Evolutionary conservation across 2,888 invertebrate species (phyloP), one percentile per base, ranked within the genome.

Genomic region (Melipona beecheii): DNA sequence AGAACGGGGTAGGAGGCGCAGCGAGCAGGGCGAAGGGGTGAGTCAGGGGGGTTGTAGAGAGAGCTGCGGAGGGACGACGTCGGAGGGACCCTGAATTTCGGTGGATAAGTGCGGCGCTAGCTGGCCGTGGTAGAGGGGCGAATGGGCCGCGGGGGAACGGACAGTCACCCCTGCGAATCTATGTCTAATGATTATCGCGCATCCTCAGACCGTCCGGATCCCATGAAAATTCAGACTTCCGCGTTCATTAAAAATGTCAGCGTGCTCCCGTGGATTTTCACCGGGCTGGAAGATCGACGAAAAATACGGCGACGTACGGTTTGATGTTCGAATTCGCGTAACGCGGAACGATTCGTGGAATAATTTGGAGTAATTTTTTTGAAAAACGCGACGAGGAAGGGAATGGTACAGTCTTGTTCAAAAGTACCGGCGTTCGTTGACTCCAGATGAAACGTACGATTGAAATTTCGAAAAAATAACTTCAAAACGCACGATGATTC

Each of bases 161-260:
- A 87, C 88, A 90, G 92, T 92, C 93, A 92, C 91, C 92, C 93
- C 90, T 90, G 88, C 87, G 87, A 85, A 92, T 91, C 91, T 91
- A 92, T 91, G 90, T 92, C 91, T 92, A 92, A 93, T 93, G 91
- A 92, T 91, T 92, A 91, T 91, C 86, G 86, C 83, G 84, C 84
- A 86, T 81, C 86, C 86, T 83, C 83, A 84, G 74, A 78, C 83
- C 85, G 83, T 75, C 75, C 72, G 54, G 66, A 65, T 70, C 89
- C 81, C 82, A 78, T 75, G 81, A 76, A 85, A 84, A 86, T 87
- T 77, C 79, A 72, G 75, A 68, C 80, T 84, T 78, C 72, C 76
- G 78, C 88, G 78, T 86, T 86, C 89, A 83, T 87, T 87, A 87
- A 86, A 87, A 87, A 87, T 87, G 79, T 87, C 89, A 76, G 75